Conservation (phyloP, 2,113 vertebrate genomes). For the Mugil cephalus region DNA sequence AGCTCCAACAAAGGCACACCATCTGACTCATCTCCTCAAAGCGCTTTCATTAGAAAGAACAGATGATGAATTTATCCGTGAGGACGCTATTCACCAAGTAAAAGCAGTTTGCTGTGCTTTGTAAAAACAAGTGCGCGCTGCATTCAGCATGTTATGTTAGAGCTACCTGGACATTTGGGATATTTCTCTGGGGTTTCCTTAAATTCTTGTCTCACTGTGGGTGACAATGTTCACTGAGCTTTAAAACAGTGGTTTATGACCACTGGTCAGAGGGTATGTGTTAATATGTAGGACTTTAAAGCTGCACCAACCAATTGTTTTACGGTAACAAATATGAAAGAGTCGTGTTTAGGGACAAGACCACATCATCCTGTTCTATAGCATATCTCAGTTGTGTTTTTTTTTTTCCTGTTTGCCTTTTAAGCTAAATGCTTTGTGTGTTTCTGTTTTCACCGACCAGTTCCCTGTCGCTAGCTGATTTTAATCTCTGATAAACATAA, state of each 20-base stretch:
- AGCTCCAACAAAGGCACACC: constrained; percentile 20
- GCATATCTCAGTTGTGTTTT: not conserved
- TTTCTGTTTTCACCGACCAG: too few relatives aligned
- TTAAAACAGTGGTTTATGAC: not conserved
- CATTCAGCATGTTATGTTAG: not conserved
- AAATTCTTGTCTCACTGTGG: not conserved
- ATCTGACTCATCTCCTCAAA: constrained; percentile 58
- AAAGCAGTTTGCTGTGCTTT: not conserved
- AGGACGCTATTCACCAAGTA: not conserved
- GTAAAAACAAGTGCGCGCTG: not conserved
- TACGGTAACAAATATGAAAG: not conserved
- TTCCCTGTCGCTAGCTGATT: too few relatives aligned
- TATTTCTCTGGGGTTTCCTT: not conserved
- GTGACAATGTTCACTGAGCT: not conserved
- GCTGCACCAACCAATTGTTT: not conserved
- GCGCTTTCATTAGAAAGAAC: constrained; percentile 16
- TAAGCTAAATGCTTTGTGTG: too few relatives aligned
- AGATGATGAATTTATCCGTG: constrained; percentile 28
- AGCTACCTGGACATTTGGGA: not conserved
- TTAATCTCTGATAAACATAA: too few relatives aligned
- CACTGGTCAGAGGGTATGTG: not conserved
- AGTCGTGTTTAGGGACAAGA: not conserved
- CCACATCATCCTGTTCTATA: not conserved
- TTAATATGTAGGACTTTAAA: not conserved
- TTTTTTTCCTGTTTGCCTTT: too few relatives aligned